A percentile compares a stretch with the other conserved stretches of the same genome.
phyloP scores from a whole-genome alignment of 2,113 vertebrate species.

The Phaethon lepturus region DNA sequence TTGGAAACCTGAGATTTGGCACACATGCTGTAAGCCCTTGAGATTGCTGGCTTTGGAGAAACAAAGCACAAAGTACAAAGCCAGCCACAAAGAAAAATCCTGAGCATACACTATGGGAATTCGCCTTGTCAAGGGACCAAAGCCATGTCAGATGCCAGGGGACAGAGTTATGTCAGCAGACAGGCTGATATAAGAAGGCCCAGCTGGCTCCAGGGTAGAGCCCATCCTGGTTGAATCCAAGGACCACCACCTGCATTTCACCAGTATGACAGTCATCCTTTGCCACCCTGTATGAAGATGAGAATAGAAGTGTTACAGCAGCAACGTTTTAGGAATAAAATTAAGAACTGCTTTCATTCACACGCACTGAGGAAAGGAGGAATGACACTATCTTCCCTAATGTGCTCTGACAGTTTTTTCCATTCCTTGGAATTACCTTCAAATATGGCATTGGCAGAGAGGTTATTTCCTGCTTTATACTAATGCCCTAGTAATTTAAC shows the following conservation, averaged over 20 bases:
- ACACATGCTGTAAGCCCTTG: neutral
- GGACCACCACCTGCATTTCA: neutral
- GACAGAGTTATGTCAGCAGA: neutral
- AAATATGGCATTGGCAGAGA: neutral
- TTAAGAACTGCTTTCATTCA: neutral
- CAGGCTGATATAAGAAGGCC: neutral
- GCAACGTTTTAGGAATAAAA: neutral
- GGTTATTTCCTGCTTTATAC: neutral
- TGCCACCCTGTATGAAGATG: neutral
- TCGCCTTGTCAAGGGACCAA: neutral
- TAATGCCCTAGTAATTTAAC: neutral
- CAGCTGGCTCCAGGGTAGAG: neutral
- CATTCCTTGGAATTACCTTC: neutral
- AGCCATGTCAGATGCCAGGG: neutral
- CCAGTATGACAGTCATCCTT: neutral
- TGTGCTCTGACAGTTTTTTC: neutral
- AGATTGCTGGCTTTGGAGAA: neutral
- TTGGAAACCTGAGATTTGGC: slow-evolving; percentile 36
- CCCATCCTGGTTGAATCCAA: neutral
- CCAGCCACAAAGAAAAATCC: neutral
- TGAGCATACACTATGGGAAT: neutral
- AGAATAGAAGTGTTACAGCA: neutral
- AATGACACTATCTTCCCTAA: neutral
- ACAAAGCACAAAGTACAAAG: neutral
- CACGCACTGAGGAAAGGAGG: neutral